A percentile compares a stretch with the other conserved stretches of the same genome.
Evolutionary conservation across 2,888 invertebrate genomes (phyloP).

Genomic region (Scaptomyza polygonia): DNA sequence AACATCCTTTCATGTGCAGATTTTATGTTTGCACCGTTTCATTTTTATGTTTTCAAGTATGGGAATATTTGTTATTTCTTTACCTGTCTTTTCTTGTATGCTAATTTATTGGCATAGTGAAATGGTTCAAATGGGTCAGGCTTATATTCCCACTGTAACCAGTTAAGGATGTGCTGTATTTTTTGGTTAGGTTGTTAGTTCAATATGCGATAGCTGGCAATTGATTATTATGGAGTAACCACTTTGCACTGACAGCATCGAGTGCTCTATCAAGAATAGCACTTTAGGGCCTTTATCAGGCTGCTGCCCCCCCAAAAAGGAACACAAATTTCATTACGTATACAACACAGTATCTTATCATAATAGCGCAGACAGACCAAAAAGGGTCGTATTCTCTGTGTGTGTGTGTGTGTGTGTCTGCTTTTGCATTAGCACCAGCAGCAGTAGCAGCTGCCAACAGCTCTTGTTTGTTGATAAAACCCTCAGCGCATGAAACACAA

Average conservation of each 20-base stretch:
- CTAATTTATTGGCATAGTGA: conserved; percentile 71
- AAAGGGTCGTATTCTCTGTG: conserved; percentile 69
- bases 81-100: conserved; percentile 66
- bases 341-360: conserved; percentile 69
- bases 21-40: conserved; percentile 47
- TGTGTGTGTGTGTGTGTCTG: conserved; percentile 1
- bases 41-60: conserved; percentile 9
- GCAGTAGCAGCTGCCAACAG: conserved; percentile 24
- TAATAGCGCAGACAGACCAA: conserved; percentile 45
- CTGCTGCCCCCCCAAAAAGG: conserved; percentile 35
- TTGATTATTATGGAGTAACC: conserved; percentile 17
- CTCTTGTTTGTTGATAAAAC: conserved; percentile 31
- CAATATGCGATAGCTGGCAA: conserved; percentile 8
- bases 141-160: conserved; percentile 7
- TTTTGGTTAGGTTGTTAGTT: conserved; percentile 18
- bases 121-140: conserved; percentile 59
- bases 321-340: conserved; percentile 70
- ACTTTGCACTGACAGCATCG: conserved; percentile 33
- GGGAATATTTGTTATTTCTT: conserved; percentile 3
- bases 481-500: conserved; percentile 29
- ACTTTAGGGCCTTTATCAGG: conserved; percentile 75
- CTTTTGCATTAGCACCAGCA: conserved; percentile 17
- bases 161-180: conserved; percentile 12
- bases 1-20: conserved; percentile 54
- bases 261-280: conserved; percentile 54